Conservation (phyloP, 2,888 invertebrate genomes). For the Notocelia uddmanniana region DNA sequence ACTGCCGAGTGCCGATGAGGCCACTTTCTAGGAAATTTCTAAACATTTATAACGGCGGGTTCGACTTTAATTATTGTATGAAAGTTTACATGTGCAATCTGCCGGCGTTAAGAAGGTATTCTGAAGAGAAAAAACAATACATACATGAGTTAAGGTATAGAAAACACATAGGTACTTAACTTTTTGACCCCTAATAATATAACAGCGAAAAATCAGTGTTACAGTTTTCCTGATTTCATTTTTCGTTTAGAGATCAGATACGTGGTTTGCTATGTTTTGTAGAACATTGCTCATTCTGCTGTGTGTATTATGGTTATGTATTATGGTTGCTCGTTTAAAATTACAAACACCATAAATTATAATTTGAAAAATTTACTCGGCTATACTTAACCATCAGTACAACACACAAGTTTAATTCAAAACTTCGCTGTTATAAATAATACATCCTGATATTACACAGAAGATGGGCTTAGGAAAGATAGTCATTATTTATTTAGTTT, state of each 20-base stretch:
- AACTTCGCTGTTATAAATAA: background rate
- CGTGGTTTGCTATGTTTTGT: no score
- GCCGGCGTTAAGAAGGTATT: slow-evolving; percentile 10
- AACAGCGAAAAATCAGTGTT: no score
- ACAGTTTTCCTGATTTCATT: no score
- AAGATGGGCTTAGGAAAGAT: slow-evolving; percentile 63
- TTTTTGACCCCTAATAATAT: no score
- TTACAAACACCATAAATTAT: background rate
- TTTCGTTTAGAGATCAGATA: no score
- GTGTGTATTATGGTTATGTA: no score
- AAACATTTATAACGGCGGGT: slow-evolving; percentile 55
- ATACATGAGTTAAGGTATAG: no score
- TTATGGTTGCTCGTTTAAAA: slow-evolving; percentile 10
- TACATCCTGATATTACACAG: slow-evolving; percentile 74
- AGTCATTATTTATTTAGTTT: slow-evolving; percentile 74
- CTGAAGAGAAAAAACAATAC: slow-evolving; percentile 8
- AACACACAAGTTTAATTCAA: background rate
- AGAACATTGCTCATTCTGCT: no score
- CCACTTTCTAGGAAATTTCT: slow-evolving; percentile 67
- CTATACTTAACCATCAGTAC: no score
- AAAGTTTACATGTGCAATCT: slow-evolving; percentile 41
- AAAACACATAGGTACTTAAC: no score
- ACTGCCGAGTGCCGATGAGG: slow-evolving; percentile 51
- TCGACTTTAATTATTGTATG: slow-evolving; percentile 45
- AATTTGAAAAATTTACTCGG: no score